Evolutionary conservation across 2,113 vertebrate species (phyloP), one percentile per base, ranked within the genome.

Genomic region (Mustela nigripes): DNA sequence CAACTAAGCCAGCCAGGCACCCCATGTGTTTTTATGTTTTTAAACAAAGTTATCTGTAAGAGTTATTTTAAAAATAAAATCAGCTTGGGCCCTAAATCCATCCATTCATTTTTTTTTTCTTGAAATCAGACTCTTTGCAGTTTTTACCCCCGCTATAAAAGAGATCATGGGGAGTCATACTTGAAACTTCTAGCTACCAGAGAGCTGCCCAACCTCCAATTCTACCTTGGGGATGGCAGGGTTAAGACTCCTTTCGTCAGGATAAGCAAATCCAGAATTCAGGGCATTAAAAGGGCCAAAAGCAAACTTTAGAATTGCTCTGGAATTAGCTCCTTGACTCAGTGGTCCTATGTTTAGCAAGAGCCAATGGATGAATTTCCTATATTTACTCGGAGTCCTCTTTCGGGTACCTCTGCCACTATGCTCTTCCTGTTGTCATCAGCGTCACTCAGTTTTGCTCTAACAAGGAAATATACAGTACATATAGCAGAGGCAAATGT

Each of bases 151-250:
- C 85, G 11, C 5, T 89, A 11, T 79, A 92, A 50, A 63, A 83
- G 39, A 58, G 42, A 89, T 74, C 42, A 18, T 50, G 62, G 36
- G 33, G 9, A 91, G 16, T 78, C 62, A 48, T 53, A 24, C 33
- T 92, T 84, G 56, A 96, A 94, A 91, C 9, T 95, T 94, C 73
- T 92, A 67, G 62, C 33, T 58, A 62, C 21, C n/a, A 42, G 60
- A 92, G 79, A 96, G n/a, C 15, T 73, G 28, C 9, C 48, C n/a
- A 90, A 62, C 11, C 14, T 63, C 80, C 18, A 85, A 1, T 2
- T 28, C 24, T 1, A 71, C 73, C 58, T 85, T 65, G 36, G n/a
- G 14, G 11, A 22, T 73, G 56, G 16, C 58, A 76, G 50, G 4
- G 18, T 14, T 33, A 80, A 69, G 58, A 0, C 2, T 67, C 86